Base-by-base conservation (phyloP, 1,140 invertebrate species). In the Aphis craccivora region DNA sequence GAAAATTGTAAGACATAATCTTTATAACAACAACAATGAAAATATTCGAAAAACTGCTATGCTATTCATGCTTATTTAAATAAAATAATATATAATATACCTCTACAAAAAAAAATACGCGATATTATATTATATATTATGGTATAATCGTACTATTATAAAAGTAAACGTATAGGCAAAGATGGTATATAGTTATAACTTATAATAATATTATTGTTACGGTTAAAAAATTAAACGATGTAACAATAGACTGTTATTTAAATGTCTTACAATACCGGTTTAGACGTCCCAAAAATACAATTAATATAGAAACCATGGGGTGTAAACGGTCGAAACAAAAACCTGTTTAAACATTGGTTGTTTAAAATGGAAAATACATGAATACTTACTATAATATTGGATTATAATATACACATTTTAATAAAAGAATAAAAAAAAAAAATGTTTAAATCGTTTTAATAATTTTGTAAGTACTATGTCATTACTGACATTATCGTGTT, bases 211-310 rank as follows among this genome's bases (percentile, higher is more conserved):
- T 83, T 83, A 37, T 83, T 83, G 81, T 83, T 83, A 83, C 8
- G n/a, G 37, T 83, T 86, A 43, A 86, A 43, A 86, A 86, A 40
- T 30, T 43, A 40, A 86, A 43, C 25, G 3, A 43, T 43, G 37
- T n/a, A 88, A 51, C 87, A 89, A 89, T 89, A 9, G 45, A 37
- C 48, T 35, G 30, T 53, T 37, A 89, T 89, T 89, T 89, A 53
- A 89, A 89, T 89, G 9, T 53, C 35, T 53, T 53, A 53, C n/a
- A 20, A 53, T 89, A 53, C 87, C 48, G 87, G 87, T 89, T 89
- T 35, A 23, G 30, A 88, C 22, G 81, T 25, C 43, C 86, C 30
- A 87, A n/a, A n/a, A n/a, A 51, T n/a, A n/a, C 14, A 2, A 53
- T 20, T 37, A 53, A 37, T 53, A 53, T 53, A 35, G 23, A 51